Evolutionary conservation across 2,113 vertebrate genomes (phyloP), one percentile per base, ranked within the genome.

Genomic region (Alethe castanea): DNA sequence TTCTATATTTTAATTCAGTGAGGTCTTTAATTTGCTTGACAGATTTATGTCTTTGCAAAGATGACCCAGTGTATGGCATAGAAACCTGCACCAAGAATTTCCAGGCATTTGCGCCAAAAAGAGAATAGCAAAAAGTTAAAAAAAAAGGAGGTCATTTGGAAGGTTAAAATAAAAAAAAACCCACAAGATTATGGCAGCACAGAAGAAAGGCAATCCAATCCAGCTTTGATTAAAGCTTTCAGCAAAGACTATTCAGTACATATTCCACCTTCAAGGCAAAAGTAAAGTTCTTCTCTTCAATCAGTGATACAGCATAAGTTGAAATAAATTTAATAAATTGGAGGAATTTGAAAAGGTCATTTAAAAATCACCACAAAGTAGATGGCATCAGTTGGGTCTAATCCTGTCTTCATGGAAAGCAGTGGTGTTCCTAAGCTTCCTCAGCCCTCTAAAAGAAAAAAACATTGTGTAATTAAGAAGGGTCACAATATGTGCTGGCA

Each of bases 281-380:
- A 94, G 73, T 86, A 70, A 87, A 86, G 40, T 81, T 92, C 80
- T 92, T 91, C 62, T 60, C 40, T 92, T 90, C 72, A 87, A 89
- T 86, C 84, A 94, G 69, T 60, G 47, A 59, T 82, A 84, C 22
- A 78, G 65, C 29, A 69, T 60, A 94, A 93, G 35, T 12, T 81
- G 77, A 95, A 95, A 96, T 87, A 74, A 50, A 89, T 94, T 88
- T 86, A 23, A 70, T 85, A 95, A 96, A 92, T 80, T 90, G 77
- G 71, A 79, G 94, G 28, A 77, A 88, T 83, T 74, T 92, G 79
- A 92, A 97, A 96, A 96, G 76, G 85, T 95, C 80, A 60, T 90
- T 95, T 87, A 57, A 95, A 96, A 94, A 90, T 78, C 50, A 71
- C 38, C 35, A 91, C 36, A 38, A 87, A 94, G 69, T 45, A 84